A percentile compares a stretch with the other conserved stretches of the same genome.
phyloP scores from a whole-genome alignment of 1,140 invertebrate genomes.

The Drosophila pseudoobscura region DNA sequence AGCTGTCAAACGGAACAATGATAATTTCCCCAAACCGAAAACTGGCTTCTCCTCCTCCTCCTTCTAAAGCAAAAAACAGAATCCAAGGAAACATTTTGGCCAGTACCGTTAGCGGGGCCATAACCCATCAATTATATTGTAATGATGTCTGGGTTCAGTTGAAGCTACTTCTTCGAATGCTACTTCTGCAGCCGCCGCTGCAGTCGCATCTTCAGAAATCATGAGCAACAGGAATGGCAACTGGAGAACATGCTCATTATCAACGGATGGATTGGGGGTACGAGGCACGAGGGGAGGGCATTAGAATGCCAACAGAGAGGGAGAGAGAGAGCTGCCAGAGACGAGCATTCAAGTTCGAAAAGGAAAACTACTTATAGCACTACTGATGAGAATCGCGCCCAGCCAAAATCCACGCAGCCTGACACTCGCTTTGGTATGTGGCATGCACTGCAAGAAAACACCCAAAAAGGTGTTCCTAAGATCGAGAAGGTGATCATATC shows the following conservation, averaged over 20 bases:
- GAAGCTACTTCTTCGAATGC: conserved; percentile 29
- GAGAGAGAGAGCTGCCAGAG: conserved; percentile 10
- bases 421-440: conserved; percentile 37
- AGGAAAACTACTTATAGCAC: conserved; percentile 68
- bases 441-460: conserved; percentile 18
- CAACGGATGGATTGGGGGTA: conserved; percentile 67
- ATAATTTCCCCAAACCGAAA: conserved; percentile 62
- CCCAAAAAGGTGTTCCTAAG: background rate
- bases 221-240: conserved; percentile 42
- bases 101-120: conserved; percentile 69
- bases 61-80: conserved; percentile 24
- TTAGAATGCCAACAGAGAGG: conserved; percentile 55
- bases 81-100: conserved; percentile 61
- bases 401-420: conserved; percentile 60
- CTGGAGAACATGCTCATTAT: conserved; percentile 74
- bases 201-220: conserved; percentile 72
- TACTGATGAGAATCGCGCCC: conserved; percentile 67
- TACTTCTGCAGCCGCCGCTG: conserved; percentile 30
- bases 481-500: too few relatives aligned
- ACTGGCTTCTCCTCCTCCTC: conserved; percentile 35
- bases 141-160: conserved; percentile 66
- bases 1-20: conserved; percentile 72
- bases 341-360: conserved; percentile 60
- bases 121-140: conserved; percentile 82
- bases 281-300: conserved; percentile 31